Evolutionary conservation across 2,113 vertebrate species (phyloP).

Genomic region (Crotophaga sulcirostris): DNA sequence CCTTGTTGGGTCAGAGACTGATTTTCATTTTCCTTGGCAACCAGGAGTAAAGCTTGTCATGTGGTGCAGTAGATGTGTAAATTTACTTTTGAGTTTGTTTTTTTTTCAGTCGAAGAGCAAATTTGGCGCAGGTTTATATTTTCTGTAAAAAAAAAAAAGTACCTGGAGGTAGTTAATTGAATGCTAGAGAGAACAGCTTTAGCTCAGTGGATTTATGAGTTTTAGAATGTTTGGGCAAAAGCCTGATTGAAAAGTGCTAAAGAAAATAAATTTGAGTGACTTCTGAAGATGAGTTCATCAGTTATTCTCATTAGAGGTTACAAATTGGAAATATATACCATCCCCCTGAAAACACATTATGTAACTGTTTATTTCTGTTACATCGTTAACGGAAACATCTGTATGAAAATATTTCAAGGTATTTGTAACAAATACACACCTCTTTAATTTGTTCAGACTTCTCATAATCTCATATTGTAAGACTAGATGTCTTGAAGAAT

Average conservation of each 20-base stretch:
- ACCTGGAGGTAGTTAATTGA: neutral
- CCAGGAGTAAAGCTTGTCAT: neutral
- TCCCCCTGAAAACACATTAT: neutral
- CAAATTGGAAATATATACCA: neutral
- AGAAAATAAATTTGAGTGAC: neutral
- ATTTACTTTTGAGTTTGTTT: neutral
- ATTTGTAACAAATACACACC: neutral
- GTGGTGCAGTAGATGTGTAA: neutral
- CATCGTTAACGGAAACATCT: neutral
- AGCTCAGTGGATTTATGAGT: neutral
- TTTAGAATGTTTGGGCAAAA: neutral
- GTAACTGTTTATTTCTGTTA: neutral
- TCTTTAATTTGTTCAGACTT: neutral
- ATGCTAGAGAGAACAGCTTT: neutral
- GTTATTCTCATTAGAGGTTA: neutral
- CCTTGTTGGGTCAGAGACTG: neutral
- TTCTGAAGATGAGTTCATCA: neutral
- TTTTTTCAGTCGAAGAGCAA: conserved; percentile 2
- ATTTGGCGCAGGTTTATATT: conserved; percentile 8
- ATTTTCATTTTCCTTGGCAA: neutral
- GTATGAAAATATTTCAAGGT: neutral
- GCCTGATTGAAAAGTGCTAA: conserved; percentile 9
- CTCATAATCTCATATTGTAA: neutral
- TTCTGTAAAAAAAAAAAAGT: neutral
- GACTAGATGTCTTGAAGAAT: neutral